A percentile compares a stretch with the other conserved stretches of the same genome.
These are phyloP conservation scores for Oostethus manadensis DNA, from an alignment of 2,113 vertebrate genomes.

Conservation along the genomic window DNA sequence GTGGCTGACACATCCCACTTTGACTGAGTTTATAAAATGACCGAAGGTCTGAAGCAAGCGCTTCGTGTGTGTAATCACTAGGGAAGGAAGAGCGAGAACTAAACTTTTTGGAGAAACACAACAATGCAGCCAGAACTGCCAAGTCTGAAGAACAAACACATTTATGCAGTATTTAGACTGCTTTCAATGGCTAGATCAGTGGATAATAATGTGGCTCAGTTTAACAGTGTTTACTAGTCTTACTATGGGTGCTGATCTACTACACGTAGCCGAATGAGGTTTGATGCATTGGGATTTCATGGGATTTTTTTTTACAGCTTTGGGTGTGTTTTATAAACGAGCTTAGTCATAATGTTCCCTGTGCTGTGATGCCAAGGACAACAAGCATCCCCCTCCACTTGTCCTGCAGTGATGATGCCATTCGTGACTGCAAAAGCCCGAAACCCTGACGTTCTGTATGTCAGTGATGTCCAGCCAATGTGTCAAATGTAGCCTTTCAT, in stretches of 20 bases:
- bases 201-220: constrained; percentile 11
- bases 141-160: constrained; percentile 18
- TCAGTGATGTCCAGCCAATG: constrained; percentile 32
- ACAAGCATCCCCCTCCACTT: constrained; percentile 38
- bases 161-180: constrained; percentile 26
- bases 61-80: constrained; percentile 26
- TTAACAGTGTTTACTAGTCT: constrained; percentile 21
- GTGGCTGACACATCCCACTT: constrained; percentile 42
- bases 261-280: constrained; percentile 16
- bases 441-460: constrained; percentile 34
- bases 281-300: constrained; percentile 14
- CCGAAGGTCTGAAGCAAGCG: constrained; percentile 32
- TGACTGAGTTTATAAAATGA: constrained; percentile 38
- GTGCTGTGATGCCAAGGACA: constrained; percentile 53
- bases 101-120: constrained; percentile 48
- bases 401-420: constrained; percentile 56
- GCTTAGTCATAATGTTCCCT: constrained; percentile 51
- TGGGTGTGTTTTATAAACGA: constrained; percentile 50
- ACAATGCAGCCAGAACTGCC: constrained; percentile 7
- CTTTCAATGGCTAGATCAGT: constrained; percentile 14
- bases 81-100: constrained; percentile 31
- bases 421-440: constrained; percentile 35
- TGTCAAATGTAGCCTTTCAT: constrained; percentile 22
- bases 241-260: neutral
- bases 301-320: constrained; percentile 33